Conservation (phyloP, 1,140 invertebrate genomes). For the Tetraneura akinire region DNA sequence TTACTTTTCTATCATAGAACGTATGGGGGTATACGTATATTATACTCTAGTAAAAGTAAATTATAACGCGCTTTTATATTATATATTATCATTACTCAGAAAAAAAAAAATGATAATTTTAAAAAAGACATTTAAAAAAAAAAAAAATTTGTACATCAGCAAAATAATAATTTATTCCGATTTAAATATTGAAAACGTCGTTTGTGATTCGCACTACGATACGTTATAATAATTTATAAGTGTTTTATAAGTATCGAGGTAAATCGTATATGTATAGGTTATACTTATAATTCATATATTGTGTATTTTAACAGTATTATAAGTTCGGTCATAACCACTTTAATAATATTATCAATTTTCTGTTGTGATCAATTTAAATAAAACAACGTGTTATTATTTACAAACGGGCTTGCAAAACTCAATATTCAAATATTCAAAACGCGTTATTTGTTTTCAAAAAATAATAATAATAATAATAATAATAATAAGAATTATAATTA, state of each 20-base stretch:
- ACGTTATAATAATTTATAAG: background rate
- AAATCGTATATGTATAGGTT: no score
- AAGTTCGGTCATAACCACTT: background rate
- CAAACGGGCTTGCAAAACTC: no score
- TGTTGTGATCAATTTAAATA: no score
- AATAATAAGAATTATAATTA: no score
- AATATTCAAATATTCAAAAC: no score
- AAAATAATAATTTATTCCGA: conserved; percentile 27
- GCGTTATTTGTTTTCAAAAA: no score
- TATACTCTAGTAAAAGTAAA: background rate
- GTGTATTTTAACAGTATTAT: background rate
- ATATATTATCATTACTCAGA: background rate
- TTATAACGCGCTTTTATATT: background rate
- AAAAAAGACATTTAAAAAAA: background rate
- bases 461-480: no score
- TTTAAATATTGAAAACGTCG: conserved; percentile 6
- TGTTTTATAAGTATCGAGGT: background rate
- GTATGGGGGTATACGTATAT: no score
- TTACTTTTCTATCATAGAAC: background rate
- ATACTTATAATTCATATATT: no score
- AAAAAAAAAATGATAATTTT: background rate
- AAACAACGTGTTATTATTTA: no score
- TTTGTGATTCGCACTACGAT: background rate
- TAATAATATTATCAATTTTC: no score
- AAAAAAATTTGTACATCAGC: background rate